These are phyloP conservation scores for Anas flavirostris DNA, from an alignment of 2,797 vertebrate species.

Conservation along the genomic window DNA sequence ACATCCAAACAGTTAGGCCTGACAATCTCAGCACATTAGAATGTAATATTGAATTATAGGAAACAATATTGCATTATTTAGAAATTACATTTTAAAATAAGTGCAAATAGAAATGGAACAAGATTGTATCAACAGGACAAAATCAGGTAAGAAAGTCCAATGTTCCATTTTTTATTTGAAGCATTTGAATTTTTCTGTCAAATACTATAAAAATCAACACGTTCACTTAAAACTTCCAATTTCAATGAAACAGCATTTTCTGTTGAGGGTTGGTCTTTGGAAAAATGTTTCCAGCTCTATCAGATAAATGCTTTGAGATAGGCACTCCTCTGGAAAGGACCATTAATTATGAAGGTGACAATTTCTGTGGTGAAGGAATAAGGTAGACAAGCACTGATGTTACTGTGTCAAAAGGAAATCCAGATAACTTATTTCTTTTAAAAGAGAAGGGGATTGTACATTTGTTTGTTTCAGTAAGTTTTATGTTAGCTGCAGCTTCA, in stretches of 20 bases:
- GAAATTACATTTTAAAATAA: slow-evolving; percentile 27
- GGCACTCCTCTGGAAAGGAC: slow-evolving; percentile 31
- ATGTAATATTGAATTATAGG: background rate
- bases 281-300: slow-evolving; percentile 8
- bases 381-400: slow-evolving; percentile 28
- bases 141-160: background rate
- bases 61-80: background rate
- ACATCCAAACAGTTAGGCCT: background rate
- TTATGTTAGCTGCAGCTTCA: background rate
- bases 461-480: slow-evolving; percentile 39
- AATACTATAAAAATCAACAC: slow-evolving; percentile 16
- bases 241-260: slow-evolving; percentile 3
- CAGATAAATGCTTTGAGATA: slow-evolving; percentile 45
- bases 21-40: background rate
- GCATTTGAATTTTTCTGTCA: slow-evolving; percentile 29
- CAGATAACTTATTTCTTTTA: slow-evolving; percentile 22
- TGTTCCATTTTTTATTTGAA: background rate
- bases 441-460: slow-evolving; percentile 11
- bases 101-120: background rate
- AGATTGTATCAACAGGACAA: background rate
- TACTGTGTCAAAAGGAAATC: slow-evolving; percentile 17
- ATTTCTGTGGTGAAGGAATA: slow-evolving; percentile 51
- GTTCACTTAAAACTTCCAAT: slow-evolving; percentile 18
- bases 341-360: slow-evolving; percentile 63
- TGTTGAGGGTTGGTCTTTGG: background rate